phyloP scores from a whole-genome alignment of 2,888 invertebrate species.

The Cecidostiba fungosa region DNA sequence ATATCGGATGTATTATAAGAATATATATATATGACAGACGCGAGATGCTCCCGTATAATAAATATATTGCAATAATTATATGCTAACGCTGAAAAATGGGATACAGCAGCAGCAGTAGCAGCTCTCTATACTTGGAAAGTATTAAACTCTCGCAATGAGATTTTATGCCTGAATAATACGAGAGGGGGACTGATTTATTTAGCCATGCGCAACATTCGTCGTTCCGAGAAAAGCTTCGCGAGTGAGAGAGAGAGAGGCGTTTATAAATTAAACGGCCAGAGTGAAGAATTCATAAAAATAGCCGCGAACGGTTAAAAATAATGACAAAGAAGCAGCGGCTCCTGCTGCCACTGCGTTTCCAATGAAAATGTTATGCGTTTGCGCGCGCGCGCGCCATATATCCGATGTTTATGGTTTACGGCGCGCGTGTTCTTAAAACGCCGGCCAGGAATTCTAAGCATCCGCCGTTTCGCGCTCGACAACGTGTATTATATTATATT shows the following conservation, averaged over 20 bases:
- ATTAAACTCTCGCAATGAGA: neutral
- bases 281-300: conserved; percentile 18
- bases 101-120: neutral
- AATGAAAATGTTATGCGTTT: conserved; percentile 22
- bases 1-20: too few species aligned
- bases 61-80: too few species aligned
- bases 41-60: too few species aligned
- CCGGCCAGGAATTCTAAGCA: conserved; percentile 28
- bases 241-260: neutral
- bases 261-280: conserved; percentile 29
- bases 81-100: too few species aligned
- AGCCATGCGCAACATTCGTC: neutral
- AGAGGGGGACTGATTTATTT: conserved; percentile 25
- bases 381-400: neutral
- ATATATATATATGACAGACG: too few species aligned
- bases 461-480: neutral
- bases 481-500: neutral
- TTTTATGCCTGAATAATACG: neutral
- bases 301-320: conserved; percentile 14
- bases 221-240: conserved; percentile 19
- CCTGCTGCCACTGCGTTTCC: neutral
- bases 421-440: conserved; percentile 11
- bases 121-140: neutral
- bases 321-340: conserved; percentile 26
- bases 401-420: conserved; percentile 46